Evolutionary conservation across 2,888 invertebrate species (phyloP).

Genomic region (Patella ulyssiponensis): DNA sequence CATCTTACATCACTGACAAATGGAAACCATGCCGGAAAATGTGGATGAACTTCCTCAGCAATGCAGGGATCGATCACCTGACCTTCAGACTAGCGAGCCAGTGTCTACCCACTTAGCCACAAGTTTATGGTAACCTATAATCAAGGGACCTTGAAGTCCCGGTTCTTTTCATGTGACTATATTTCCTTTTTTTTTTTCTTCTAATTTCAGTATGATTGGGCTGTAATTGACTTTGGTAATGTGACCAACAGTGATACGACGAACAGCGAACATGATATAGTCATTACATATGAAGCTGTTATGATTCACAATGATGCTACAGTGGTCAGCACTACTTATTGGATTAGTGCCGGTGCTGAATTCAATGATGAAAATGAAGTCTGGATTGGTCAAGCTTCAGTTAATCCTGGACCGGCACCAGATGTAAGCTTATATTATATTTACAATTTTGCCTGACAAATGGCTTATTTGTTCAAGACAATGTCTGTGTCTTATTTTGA

Average conservation of each 20-base stretch:
- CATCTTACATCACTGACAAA: too few relatives aligned
- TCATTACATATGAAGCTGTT: slow-evolving; percentile 62
- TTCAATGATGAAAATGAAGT: slow-evolving; percentile 63
- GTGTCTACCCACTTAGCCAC: too few relatives aligned
- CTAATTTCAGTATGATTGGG: slow-evolving; percentile 61
- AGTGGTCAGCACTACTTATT: slow-evolving; percentile 50
- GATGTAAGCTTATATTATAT: slow-evolving; percentile 35
- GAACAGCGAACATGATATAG: slow-evolving; percentile 41
- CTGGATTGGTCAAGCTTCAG: slow-evolving; percentile 68
- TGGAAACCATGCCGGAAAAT: too few relatives aligned
- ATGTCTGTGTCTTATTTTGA: too few relatives aligned
- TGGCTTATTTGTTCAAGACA: too few relatives aligned
- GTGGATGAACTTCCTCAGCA: too few relatives aligned
- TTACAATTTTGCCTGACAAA: too few relatives aligned
- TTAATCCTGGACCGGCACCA: slow-evolving; percentile 39
- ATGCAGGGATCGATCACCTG: too few relatives aligned
- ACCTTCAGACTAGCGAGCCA: too few relatives aligned
- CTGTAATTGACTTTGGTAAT: slow-evolving; percentile 59
- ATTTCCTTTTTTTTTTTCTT: neutral
- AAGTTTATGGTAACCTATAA: neutral
- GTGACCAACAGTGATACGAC: slow-evolving; percentile 48
- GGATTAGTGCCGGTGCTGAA: slow-evolving; percentile 70
- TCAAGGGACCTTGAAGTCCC: neutral
- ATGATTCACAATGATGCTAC: slow-evolving; percentile 51
- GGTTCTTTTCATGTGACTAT: slow-evolving; percentile 4